Evolutionary conservation across 2,888 invertebrate genomes (phyloP).

Genomic region (Criorhina ranunculi): DNA sequence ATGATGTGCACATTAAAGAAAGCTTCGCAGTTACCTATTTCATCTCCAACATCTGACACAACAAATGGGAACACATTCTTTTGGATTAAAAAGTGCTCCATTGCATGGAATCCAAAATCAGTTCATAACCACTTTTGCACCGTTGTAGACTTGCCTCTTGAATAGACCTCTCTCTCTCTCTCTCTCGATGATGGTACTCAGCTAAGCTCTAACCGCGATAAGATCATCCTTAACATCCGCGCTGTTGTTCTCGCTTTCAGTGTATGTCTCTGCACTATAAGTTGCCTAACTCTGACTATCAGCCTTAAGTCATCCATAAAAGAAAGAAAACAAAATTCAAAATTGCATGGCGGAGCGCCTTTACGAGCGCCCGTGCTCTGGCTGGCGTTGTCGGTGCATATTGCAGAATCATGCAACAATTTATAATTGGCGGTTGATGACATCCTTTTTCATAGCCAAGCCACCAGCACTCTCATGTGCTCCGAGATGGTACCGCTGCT

Average conservation of each 20-base stretch:
- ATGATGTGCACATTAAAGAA: too few species aligned
- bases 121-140: background rate
- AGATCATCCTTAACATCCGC: conserved; percentile 58
- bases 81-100: conserved; percentile 24
- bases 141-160: background rate
- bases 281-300: conserved; percentile 38
- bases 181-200: conserved; percentile 20
- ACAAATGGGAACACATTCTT: too few species aligned
- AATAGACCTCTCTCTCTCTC: background rate
- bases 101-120: background rate
- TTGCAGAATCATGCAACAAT: conserved; percentile 73
- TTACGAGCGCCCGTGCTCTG: conserved; percentile 11
- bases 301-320: conserved; percentile 64
- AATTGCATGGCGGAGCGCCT: conserved; percentile 49
- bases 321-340: conserved; percentile 32
- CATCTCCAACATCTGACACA: too few species aligned
- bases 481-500: conserved; percentile 32
- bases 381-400: conserved; percentile 47
- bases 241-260: conserved; percentile 15
- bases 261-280: conserved; percentile 7
- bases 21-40: too few species aligned
- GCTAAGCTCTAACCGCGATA: conserved; percentile 49
- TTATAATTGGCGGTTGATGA: conserved; percentile 77
- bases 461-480: conserved; percentile 32
- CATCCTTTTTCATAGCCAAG: conserved; percentile 64